Evolutionary conservation across 2,888 invertebrate species (phyloP).

Genomic region (Acleris sparsana): DNA sequence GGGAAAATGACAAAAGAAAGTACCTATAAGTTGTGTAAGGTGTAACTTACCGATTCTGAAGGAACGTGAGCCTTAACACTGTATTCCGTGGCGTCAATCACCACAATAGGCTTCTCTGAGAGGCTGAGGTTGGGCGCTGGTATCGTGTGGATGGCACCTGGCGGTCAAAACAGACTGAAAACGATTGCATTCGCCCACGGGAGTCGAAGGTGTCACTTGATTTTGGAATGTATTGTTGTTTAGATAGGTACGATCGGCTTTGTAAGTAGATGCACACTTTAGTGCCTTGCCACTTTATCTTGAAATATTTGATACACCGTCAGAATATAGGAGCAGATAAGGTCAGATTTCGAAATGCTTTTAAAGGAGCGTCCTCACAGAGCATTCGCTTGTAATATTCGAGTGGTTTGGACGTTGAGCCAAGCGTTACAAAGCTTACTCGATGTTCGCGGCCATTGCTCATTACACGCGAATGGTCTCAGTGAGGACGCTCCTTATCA

Average conservation of each 20-base stretch:
- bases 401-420: too few species aligned
- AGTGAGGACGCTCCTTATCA: too few species aligned
- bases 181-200: slow-evolving; percentile 58
- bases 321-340: neutral
- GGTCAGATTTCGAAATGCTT: neutral
- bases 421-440: too few species aligned
- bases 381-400: too few species aligned
- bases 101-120: slow-evolving; percentile 85
- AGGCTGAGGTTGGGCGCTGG: slow-evolving; percentile 92
- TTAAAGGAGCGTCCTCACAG: too few species aligned
- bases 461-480: too few species aligned
- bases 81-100: slow-evolving; percentile 60
- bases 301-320: too few species aligned
- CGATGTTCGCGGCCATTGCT: too few species aligned
- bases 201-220: slow-evolving; percentile 43
- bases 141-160: slow-evolving; percentile 92
- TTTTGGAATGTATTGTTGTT: neutral
- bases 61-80: slow-evolving; percentile 40
- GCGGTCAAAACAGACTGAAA: slow-evolving; percentile 63
- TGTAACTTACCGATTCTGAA: slow-evolving; percentile 56
- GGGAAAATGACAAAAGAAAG: too few species aligned
- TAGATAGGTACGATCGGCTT: too few species aligned
- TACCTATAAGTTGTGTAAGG: slow-evolving; percentile 10
- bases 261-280: too few species aligned
- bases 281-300: too few species aligned